Evolutionary conservation across 2,113 vertebrate species (phyloP).

Genomic region (Conger conger): DNA sequence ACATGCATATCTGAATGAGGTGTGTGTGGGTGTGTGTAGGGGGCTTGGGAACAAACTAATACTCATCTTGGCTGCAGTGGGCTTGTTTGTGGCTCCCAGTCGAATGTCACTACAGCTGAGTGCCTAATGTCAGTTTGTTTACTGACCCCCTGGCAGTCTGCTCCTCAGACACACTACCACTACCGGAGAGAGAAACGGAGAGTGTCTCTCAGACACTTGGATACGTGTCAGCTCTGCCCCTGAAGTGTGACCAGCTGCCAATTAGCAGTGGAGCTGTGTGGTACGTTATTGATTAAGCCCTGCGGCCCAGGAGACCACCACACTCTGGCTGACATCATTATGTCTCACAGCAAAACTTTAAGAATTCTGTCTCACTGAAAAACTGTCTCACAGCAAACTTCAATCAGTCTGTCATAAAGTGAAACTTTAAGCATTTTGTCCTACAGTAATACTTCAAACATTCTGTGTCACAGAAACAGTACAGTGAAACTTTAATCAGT

Average conservation of each 20-base stretch:
- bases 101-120: constrained; percentile 76
- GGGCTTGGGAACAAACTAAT: constrained; percentile 62
- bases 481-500: no score
- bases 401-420: no score
- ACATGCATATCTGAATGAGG: no score
- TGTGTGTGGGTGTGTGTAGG: not conserved
- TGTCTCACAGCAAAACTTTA: not conserved
- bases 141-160: constrained; percentile 82
- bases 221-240: not conserved
- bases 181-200: not conserved
- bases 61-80: constrained; percentile 75
- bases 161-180: constrained; percentile 79
- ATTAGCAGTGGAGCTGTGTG: not conserved
- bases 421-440: no score
- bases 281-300: not conserved
- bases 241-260: constrained; percentile 8
- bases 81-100: constrained; percentile 71
- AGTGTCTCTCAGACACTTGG: constrained; percentile 24
- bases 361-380: not conserved
- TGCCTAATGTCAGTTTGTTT: constrained; percentile 83
- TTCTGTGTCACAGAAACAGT: no score
- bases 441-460: no score
- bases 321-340: not conserved
- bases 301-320: not conserved
- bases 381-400: no score